Evolutionary conservation across 1,140 invertebrate species (phyloP).

Genomic region (Drosophila sproati): DNA sequence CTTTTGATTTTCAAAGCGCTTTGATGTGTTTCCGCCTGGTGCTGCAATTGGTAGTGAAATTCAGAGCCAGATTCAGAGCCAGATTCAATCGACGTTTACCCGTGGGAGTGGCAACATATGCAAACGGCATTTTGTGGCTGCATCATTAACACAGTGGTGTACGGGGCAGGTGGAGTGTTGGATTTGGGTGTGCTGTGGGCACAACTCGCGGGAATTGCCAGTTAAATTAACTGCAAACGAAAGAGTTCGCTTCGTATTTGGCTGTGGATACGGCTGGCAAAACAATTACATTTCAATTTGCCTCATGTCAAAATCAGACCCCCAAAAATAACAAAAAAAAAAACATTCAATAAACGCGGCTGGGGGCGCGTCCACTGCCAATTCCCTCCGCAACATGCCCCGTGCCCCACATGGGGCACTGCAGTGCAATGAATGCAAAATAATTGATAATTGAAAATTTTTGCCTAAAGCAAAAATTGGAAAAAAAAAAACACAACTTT

Average conservation of each 20-base stretch:
- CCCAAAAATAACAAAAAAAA: neutral
- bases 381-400: neutral
- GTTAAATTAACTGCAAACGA: conserved; percentile 46
- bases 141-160: conserved; percentile 67
- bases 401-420: neutral
- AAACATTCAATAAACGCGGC: conserved; percentile 31
- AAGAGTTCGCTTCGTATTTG: conserved; percentile 16
- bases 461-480: conserved; percentile 28
- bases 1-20: conserved; percentile 62
- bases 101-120: conserved; percentile 68
- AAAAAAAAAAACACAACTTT: conserved; percentile 22
- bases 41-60: conserved; percentile 12
- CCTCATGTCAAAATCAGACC: conserved; percentile 73
- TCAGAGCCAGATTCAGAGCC: neutral
- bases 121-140: conserved; percentile 79
- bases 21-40: conserved; percentile 53
- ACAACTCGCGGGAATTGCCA: conserved; percentile 27
- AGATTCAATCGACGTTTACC: conserved; percentile 17
- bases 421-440: conserved; percentile 39
- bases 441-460: conserved; percentile 81
- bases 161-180: neutral
- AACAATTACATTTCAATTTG: conserved; percentile 83
- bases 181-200: neutral
- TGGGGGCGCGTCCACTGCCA: neutral
- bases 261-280: conserved; percentile 39